Evolutionary conservation across 2,113 vertebrate genomes (phyloP).

Genomic region (Mustelus asterias): DNA sequence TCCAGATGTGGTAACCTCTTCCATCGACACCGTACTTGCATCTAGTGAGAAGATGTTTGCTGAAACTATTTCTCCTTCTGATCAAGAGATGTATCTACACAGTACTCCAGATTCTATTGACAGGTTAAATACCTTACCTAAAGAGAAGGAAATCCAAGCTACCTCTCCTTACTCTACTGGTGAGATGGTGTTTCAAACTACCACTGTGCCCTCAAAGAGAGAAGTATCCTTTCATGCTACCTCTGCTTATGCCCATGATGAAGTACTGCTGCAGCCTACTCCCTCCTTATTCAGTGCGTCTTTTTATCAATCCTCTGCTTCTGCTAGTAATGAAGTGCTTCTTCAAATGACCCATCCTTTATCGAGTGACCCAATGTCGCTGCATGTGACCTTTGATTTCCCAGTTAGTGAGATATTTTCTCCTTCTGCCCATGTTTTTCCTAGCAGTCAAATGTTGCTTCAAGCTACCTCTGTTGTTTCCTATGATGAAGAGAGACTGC

Average conservation of each 20-base stretch:
- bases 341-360: conserved; percentile 64
- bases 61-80: neutral
- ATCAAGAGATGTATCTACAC: neutral
- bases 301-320: conserved; percentile 53
- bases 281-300: conserved; percentile 59
- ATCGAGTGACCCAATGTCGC: conserved; percentile 57
- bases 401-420: neutral
- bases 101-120: neutral
- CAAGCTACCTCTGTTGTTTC: conserved; percentile 64
- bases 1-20: neutral
- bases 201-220: conserved; percentile 48
- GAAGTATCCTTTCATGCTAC: conserved; percentile 54
- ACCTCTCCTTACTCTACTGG: conserved; percentile 48
- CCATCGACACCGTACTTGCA: neutral
- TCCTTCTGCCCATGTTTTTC: neutral
- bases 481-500: conserved; percentile 73
- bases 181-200: conserved; percentile 43
- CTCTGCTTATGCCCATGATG: conserved; percentile 56
- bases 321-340: conserved; percentile 58
- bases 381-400: neutral
- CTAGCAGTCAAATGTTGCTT: conserved; percentile 55
- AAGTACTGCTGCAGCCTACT: conserved; percentile 56
- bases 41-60: neutral
- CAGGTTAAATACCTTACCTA: neutral
- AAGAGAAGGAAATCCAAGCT: conserved; percentile 41